Base-by-base conservation (phyloP, 2,888 invertebrate species). In the Taphrorychus bicolor region DNA sequence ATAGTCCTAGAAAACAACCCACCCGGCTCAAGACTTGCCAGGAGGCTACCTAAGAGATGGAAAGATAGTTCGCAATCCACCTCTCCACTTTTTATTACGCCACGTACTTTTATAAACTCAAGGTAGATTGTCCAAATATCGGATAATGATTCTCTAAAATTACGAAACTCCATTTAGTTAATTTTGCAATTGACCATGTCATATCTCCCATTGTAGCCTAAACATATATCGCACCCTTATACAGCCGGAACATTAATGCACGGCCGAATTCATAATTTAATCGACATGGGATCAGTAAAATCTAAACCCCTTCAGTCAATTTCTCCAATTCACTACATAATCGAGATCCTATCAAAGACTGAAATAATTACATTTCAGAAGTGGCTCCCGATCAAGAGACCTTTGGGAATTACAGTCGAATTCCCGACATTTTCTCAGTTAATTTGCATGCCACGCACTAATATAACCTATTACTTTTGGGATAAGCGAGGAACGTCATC, bases 361-460 rank as follows among this genome's bases (percentile, higher is more conserved):
- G 56, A 69, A 69, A 69, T 69, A 69, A 65, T 69, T 65, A 60
- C 65, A 53, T 60, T 65, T 69, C 57, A 45, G 69, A 61, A 60
- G 61, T 69, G 61, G 64, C 61, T 69, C 57, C 45, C 41, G 59
- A 63, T 62, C 62, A 63, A 32, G 54, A 54, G 59, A 49, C 63
- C 51, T 63, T 60, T 24, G 60, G 65, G 69, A 69, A 64, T 69
- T 49, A 40, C 40, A 54, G 60, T 45, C 69, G 57, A 60, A 69
- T 60, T 56, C 57, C 60, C 56, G 41, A 45, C 59, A 63, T 63
- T 65, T 69, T 65, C 65, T 60, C 65, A 64, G 60, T 60, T 69
- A 69, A 69, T 69, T 69, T 65, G 63, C 69, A 65, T 65, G 65
- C 68, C 69, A 53, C 64, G 52, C 56, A 65, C 60, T 64, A 65